Evolutionary conservation across 2,113 vertebrate genomes (phyloP).

Genomic region (Tachysurus fulvidraco): DNA sequence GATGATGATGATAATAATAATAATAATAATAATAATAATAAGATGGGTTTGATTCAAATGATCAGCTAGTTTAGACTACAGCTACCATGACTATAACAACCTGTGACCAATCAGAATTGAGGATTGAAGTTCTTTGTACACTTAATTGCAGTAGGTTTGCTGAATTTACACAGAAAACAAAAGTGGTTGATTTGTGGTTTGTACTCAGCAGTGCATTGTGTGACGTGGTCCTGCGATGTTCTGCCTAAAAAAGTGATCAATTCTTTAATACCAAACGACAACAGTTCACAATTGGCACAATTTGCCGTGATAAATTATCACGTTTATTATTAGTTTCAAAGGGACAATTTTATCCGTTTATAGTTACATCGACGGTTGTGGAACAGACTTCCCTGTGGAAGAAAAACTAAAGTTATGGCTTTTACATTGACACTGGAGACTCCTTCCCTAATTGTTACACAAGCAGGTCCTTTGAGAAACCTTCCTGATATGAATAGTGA

Average conservation of each 20-base stretch:
- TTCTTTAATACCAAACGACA: background rate
- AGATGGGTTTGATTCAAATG: too few species aligned
- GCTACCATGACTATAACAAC: too few species aligned
- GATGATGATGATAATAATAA: too few species aligned
- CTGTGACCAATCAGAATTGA: background rate
- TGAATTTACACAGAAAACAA: background rate
- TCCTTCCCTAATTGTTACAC: background rate
- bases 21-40: too few species aligned
- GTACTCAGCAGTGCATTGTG: background rate
- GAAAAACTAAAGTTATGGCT: background rate
- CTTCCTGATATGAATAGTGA: background rate
- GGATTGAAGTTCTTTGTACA: background rate
- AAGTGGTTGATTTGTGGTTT: background rate
- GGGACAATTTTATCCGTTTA: background rate
- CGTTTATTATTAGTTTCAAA: background rate
- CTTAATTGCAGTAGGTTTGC: background rate
- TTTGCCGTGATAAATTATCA: background rate
- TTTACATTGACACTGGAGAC: background rate
- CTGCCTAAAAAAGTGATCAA: background rate
- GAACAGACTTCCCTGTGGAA: background rate
- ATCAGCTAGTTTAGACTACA: too few species aligned
- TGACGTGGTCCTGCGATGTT: background rate
- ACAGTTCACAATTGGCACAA: too few species aligned
- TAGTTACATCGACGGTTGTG: background rate
- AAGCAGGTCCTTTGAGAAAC: background rate